Conservation (phyloP, 2,797 vertebrate species). For the Cirrhinus molitorella region DNA sequence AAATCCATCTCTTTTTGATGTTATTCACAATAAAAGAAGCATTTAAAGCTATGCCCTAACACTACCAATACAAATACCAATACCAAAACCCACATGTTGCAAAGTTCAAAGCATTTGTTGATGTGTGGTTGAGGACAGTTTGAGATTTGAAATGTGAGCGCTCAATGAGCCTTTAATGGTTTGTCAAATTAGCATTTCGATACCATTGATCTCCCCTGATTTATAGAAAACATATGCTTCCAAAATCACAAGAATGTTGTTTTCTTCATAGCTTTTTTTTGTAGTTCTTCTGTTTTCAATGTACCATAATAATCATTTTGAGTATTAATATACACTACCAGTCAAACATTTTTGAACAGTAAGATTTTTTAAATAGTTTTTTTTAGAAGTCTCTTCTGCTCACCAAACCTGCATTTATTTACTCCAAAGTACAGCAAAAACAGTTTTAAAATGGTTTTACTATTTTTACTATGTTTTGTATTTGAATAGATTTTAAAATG, state of each 20-base stretch:
- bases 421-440: too few relatives aligned
- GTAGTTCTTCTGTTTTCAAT: neutral
- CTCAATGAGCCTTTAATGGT: neutral
- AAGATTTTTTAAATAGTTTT: too few relatives aligned
- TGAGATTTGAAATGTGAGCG: neutral
- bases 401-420: too few relatives aligned
- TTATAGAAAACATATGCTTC: neutral
- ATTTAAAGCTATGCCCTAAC: neutral
- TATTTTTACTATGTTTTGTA: too few relatives aligned
- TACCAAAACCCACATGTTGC: neutral
- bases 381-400: too few relatives aligned
- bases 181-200: conserved; percentile 1
- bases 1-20: conserved; percentile 57
- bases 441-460: too few relatives aligned
- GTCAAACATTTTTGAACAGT: too few relatives aligned
- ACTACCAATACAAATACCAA: neutral
- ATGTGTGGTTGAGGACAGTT: neutral
- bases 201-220: neutral
- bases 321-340: neutral
- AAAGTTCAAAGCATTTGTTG: neutral
- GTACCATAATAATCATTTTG: neutral
- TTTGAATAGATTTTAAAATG: too few relatives aligned
- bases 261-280: neutral
- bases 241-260: neutral
- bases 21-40: neutral